Percentiles rank a stretch among this genome's conserved stretches.
Conservation (phyloP, 2,113 vertebrate species). For the Rousettus leschenaultii region DNA sequence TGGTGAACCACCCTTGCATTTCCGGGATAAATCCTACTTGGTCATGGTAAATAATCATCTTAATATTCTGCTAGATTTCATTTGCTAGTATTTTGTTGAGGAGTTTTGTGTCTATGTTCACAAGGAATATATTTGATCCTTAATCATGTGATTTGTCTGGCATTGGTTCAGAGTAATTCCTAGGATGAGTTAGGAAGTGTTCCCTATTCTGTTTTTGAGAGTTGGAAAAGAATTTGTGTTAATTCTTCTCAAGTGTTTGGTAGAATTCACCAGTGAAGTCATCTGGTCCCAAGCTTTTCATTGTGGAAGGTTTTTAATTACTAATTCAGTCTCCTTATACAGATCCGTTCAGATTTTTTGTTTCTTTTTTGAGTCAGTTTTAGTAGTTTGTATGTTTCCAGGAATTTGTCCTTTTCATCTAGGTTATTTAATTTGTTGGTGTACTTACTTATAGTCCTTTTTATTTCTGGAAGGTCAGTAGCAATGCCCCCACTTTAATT, state of each 20-base stretch:
- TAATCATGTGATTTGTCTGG: not conserved
- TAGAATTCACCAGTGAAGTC: not conserved
- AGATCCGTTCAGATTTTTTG: not conserved
- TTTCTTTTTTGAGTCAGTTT: not conserved
- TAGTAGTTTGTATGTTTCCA: not conserved
- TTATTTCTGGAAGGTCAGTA: not conserved
- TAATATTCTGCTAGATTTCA: not conserved
- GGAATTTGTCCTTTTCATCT: not conserved
- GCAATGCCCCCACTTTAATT: not conserved
- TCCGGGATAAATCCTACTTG: not conserved
- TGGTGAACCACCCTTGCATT: not conserved
- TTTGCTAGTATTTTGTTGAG: not conserved
- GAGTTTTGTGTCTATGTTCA: not conserved
- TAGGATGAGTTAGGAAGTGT: not conserved
- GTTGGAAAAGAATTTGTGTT: not conserved
- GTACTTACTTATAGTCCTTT: not conserved
- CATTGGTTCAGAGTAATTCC: not conserved
- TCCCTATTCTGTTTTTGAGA: not conserved
- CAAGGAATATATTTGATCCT: not conserved
- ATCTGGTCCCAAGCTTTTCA: not conserved
- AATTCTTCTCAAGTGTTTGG: not conserved
- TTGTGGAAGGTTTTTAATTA: not conserved
- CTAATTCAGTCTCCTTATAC: not conserved
- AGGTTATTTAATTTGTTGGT: not conserved
- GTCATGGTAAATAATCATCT: not conserved